Base-by-base conservation (phyloP, 2,888 invertebrate genomes). In the Ctenicera cuprea region DNA sequence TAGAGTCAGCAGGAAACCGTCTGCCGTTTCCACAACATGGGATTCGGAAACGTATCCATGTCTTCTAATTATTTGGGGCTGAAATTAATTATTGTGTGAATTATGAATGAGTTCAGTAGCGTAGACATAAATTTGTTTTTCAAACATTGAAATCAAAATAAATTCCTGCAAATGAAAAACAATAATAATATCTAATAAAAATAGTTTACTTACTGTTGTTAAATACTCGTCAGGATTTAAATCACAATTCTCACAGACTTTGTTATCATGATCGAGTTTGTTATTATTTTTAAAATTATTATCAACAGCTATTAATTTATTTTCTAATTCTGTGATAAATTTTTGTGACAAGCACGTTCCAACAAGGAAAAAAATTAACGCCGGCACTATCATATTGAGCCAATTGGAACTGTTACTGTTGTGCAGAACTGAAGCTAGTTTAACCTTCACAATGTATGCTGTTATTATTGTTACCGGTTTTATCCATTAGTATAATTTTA, bases 1-100 rank as follows among this genome's bases (percentile, higher is more conserved):
- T 59, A 97, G 77, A 1, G 92, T 92, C 57, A 97, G 87, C 57
- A 96, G 89, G 85, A 95, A 97, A 0, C 96, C 96, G 85, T 97
- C 97, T 30, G 91, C 89, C 0, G 97, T 97, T 62, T 90, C 86
- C 0, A 94, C 89, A 0, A 90, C 88, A 81, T 95, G 94, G 0
- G 91, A 90, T 86, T 95, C 94, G 0, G 92, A 89, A 0, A 90
- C 88, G 84, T 94, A 95, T 38, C 92, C 94, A 72, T 92, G 89
- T 50, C 88, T 84, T 76, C 83, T 82, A 74, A 91, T 89, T 71
- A 91, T 87, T 80, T 90, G 88, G 5, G 14, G 20, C 26, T 26
- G 26, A 20, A 14, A 38, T 38, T 38, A 12, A 38, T 38, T 43
- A 20, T 2, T 48, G 14, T 26, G 26, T 33, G 33, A 33, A 8